Percentiles rank a stretch among this genome's conserved stretches.
Evolutionary conservation across 2,113 vertebrate species (phyloP).

Genomic region (Steatornis caripensis): DNA sequence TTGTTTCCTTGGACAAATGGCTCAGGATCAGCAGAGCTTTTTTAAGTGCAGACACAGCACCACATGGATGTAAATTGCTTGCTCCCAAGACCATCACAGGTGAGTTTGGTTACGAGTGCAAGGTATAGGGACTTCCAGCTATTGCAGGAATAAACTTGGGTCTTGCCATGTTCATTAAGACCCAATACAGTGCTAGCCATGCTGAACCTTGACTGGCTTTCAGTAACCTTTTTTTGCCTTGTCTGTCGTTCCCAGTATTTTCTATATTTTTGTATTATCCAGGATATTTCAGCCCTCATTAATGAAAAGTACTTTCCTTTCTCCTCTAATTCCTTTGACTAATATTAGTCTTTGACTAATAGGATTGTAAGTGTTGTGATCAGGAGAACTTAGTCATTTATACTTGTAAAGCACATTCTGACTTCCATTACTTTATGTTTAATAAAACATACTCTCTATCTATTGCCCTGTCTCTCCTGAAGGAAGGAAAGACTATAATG

Average conservation of each 20-base stretch:
- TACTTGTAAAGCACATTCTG: not conserved
- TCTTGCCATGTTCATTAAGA: not conserved
- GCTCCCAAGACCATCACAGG: not conserved
- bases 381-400: not conserved
- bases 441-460: not conserved
- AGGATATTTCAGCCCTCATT: not conserved
- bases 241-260: not conserved
- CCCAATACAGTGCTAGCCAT: not conserved
- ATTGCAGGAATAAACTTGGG: not conserved
- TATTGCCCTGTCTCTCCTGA: not conserved
- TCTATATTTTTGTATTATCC: not conserved
- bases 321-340: not conserved
- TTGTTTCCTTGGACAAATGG: not conserved
- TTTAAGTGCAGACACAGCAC: not conserved
- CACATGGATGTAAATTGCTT: accelerated
- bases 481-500: not conserved
- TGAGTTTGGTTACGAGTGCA: not conserved
- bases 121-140: not conserved
- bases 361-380: not conserved
- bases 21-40: not conserved
- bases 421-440: not conserved
- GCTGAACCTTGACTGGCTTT: not conserved
- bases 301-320: not conserved
- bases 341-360: not conserved
- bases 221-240: not conserved